Evolutionary conservation across 2,113 vertebrate species (phyloP).

Genomic region (Hemiprocne comata): DNA sequence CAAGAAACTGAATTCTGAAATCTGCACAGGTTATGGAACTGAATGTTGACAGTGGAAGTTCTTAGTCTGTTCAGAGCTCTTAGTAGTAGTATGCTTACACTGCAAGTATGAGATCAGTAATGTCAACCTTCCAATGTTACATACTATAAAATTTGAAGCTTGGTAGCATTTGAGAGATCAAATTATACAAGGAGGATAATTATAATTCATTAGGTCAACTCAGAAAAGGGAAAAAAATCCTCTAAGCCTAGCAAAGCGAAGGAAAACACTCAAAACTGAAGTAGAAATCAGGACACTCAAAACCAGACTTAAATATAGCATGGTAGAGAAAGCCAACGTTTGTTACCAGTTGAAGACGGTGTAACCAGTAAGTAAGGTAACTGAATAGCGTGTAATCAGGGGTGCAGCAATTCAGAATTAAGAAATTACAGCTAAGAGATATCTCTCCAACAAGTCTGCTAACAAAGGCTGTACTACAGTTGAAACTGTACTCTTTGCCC

Average conservation of each 20-base stretch:
- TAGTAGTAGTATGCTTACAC: not conserved
- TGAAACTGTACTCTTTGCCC: not conserved
- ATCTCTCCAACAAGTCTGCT: not conserved
- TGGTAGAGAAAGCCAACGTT: not conserved
- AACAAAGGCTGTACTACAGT: not conserved
- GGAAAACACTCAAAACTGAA: not conserved
- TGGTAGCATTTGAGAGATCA: not conserved
- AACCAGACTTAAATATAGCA: not conserved
- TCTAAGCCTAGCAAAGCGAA: not conserved
- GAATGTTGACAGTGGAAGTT: not conserved
- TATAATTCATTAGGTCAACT: not conserved
- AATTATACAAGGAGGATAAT: not conserved
- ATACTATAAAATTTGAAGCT: not conserved
- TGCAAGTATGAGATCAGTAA: not conserved
- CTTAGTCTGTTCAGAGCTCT: not conserved
- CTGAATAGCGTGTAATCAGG: not conserved
- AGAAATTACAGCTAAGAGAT: not conserved
- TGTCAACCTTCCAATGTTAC: not conserved
- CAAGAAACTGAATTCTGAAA: not conserved
- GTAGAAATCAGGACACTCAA: not conserved
- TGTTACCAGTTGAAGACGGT: not conserved
- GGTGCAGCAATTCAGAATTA: not conserved
- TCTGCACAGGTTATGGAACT: not conserved
- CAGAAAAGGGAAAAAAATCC: not conserved
- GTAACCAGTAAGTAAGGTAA: not conserved